A percentile compares a stretch with the other conserved stretches of the same genome.
Evolutionary conservation across 2,888 invertebrate genomes (phyloP).

Genomic region (Agonopterix subpropinquella): DNA sequence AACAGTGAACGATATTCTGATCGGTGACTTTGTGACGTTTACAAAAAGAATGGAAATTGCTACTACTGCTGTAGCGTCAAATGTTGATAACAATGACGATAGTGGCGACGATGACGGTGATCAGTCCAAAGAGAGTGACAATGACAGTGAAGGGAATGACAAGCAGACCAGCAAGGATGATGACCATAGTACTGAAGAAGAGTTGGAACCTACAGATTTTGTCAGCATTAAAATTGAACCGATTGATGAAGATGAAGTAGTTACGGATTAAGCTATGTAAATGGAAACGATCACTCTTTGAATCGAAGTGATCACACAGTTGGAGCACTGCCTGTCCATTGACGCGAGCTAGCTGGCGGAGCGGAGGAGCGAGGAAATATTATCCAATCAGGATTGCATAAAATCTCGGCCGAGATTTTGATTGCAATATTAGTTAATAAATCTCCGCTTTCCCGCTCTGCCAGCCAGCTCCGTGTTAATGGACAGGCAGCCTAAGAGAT

Average conservation of each 20-base stretch:
- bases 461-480: too few species aligned
- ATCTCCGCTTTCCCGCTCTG: too few species aligned
- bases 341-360: too few species aligned
- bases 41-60: slow-evolving; percentile 14
- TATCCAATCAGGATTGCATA: too few species aligned
- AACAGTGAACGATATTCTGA: slow-evolving; percentile 24
- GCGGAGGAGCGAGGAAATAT: too few species aligned
- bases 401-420: too few species aligned
- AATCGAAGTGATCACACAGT: background rate
- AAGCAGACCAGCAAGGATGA: slow-evolving; percentile 12
- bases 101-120: slow-evolving; percentile 15
- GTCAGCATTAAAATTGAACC: slow-evolving; percentile 65
- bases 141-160: slow-evolving; percentile 10
- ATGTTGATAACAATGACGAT: slow-evolving; percentile 11
- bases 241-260: slow-evolving; percentile 27
- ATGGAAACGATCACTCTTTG: background rate
- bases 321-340: too few species aligned
- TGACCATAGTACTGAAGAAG: slow-evolving; percentile 20
- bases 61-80: background rate
- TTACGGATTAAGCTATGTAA: background rate
- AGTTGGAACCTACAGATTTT: slow-evolving; percentile 60
- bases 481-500: too few species aligned
- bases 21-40: slow-evolving; percentile 40
- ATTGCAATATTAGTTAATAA: too few species aligned
- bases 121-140: slow-evolving; percentile 10